phyloP scores from a whole-genome alignment of 2,113 vertebrate genomes.

The Pagrus major region DNA sequence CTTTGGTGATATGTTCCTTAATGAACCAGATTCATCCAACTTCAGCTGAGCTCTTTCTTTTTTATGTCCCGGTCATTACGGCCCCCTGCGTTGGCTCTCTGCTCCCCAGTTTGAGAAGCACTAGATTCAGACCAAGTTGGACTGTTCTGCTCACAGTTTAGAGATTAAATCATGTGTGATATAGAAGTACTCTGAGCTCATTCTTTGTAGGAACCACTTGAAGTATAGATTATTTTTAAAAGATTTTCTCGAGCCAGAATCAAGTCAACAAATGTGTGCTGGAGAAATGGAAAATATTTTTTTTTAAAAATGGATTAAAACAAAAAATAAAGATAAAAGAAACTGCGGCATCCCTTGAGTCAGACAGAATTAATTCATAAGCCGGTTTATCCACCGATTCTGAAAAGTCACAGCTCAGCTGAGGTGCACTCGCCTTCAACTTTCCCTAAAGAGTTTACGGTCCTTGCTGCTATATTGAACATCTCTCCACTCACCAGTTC shows the following conservation, averaged over 20 bases:
- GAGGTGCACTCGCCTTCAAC: constrained; percentile 27
- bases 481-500: neutral
- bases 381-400: constrained; percentile 27
- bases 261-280: neutral
- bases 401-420: constrained; percentile 31
- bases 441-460: neutral
- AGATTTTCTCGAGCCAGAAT: neutral
- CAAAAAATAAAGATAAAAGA: constrained; percentile 22
- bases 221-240: neutral
- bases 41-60: neutral
- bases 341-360: neutral
- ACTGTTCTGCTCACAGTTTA: neutral
- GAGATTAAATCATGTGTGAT: no score
- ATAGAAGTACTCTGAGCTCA: neutral
- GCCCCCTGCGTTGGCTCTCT: neutral
- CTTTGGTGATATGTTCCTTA: neutral
- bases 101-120: neutral
- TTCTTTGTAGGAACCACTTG: neutral
- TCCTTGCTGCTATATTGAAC: neutral
- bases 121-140: neutral
- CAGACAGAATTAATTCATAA: constrained; percentile 28
- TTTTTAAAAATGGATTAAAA: constrained; percentile 17
- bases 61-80: neutral
- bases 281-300: neutral
- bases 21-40: neutral